phyloP scores from a whole-genome alignment of 2,888 invertebrate genomes.

The Dasysyrphus tricinctus region DNA sequence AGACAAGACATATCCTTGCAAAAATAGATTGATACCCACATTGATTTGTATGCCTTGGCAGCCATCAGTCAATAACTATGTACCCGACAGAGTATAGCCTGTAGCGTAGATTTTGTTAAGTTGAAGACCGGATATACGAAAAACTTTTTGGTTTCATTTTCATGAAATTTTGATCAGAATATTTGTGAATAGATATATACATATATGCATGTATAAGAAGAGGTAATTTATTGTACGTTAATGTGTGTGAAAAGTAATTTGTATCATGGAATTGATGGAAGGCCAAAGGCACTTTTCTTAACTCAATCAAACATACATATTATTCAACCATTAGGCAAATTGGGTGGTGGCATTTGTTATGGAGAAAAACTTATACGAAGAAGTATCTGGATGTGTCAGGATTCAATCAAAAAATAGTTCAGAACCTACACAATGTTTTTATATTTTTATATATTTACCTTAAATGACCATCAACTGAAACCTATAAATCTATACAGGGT shows the following conservation, averaged over 20 bases:
- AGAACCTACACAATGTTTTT: too few species aligned
- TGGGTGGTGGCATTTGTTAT: background rate
- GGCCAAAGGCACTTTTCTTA: slow-evolving; percentile 5
- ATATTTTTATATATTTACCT: too few species aligned
- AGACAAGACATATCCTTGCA: background rate
- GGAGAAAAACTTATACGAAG: background rate
- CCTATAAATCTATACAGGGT: too few species aligned
- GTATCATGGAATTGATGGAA: background rate
- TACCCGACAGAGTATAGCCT: background rate
- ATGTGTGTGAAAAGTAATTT: background rate
- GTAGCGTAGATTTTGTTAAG: background rate
- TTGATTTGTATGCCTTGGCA: slow-evolving; percentile 4
- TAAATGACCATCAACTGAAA: too few species aligned
- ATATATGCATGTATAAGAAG: too few species aligned
- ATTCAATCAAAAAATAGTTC: background rate
- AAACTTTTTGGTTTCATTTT: background rate
- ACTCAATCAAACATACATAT: slow-evolving; percentile 16
- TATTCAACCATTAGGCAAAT: slow-evolving; percentile 56
- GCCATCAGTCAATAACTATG: slow-evolving; percentile 17
- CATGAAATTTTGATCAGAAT: slow-evolving; percentile 47
- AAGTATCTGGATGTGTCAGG: slow-evolving; percentile 5
- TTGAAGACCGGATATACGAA: background rate
- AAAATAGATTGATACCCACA: background rate
- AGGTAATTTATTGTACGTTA: too few species aligned
- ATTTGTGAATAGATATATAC: background rate